Evolutionary conservation across 2,113 vertebrate genomes (phyloP), one percentile per base, ranked within the genome.

Genomic region (Coptodon bakossiorum): DNA sequence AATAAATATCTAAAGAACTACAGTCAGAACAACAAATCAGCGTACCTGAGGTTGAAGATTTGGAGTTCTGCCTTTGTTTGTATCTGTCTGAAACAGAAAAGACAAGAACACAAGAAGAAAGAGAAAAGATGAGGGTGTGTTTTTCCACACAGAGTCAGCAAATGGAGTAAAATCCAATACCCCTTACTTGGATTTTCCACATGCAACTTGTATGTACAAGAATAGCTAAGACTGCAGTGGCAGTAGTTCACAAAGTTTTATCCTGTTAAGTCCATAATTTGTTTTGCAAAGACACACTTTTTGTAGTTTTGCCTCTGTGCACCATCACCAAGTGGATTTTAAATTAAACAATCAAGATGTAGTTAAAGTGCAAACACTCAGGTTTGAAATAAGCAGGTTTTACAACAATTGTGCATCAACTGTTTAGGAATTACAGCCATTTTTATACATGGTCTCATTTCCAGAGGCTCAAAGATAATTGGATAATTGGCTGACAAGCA

Each of bases 21-120:
- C 6, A 50, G 27, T 57, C 7, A 88, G 6, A 61, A n/a, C 10
- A 85, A 90, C 82, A 91, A 89, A 83, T 94, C 52, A 56, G 87
- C 91, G 92, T 96, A 97, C 96, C 96, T 97, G 96, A 94, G 91
- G 95, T 63, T n/a, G 96, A 95, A 90, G 96, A 95, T 95, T 97
- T 97, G 95, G 97, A 96, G 94, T 97, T 97, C 96, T 96, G 96
- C 95, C 97, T 98, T 97, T 97, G 97, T 97, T 97, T 97, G 96
- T 97, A 97, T 98, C 96, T 97, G 96, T 97, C 97, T 97, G 95
- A 96, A 97, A 97, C 85, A 96, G 87, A 24, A 48, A 78, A 53
- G 86, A 91, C 45, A 92, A 52, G 89, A 87, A 88, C 61, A 57
- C 73, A 82, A 86, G 85, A 61, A 61, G 31, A 36, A 80, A 94